A percentile compares a stretch with the other conserved stretches of the same genome.
Evolutionary conservation across 2,888 invertebrate species (phyloP).

Genomic region (Latrodectus elegans): DNA sequence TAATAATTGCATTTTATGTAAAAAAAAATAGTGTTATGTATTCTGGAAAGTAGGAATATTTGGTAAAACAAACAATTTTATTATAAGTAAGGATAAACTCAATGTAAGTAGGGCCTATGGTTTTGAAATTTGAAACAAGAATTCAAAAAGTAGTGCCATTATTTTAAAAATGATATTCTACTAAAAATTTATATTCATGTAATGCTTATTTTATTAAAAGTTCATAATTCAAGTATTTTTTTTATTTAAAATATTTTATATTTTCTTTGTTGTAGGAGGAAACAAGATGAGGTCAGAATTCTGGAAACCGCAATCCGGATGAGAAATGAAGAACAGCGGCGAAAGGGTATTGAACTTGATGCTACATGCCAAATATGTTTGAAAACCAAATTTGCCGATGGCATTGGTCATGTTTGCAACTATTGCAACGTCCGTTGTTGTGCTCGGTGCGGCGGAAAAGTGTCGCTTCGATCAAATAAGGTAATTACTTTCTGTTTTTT

Average conservation of each 20-base stretch:
- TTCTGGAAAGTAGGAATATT: too few relatives aligned
- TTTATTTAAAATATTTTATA: not conserved
- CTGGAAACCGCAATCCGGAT: conserved; percentile 92
- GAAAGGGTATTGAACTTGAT: conserved; percentile 89
- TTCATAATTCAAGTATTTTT: too few relatives aligned
- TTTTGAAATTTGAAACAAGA: too few relatives aligned
- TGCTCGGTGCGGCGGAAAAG: conserved; percentile 98
- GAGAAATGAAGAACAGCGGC: conserved; percentile 77
- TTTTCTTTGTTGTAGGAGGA: conserved; percentile 81
- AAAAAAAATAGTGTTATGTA: too few relatives aligned
- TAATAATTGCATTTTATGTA: too few relatives aligned
- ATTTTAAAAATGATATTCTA: too few relatives aligned
- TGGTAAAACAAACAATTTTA: too few relatives aligned
- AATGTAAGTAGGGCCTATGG: too few relatives aligned
- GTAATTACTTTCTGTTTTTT: conserved; percentile 76
- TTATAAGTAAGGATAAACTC: too few relatives aligned
- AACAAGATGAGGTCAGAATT: conserved; percentile 92
- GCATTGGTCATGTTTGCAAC: conserved; percentile 98
- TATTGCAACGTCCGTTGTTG: conserved; percentile 98
- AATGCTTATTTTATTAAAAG: too few relatives aligned
- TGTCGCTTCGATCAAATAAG: conserved; percentile 94
- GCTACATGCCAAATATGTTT: conserved; percentile 99
- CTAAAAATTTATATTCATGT: too few relatives aligned
- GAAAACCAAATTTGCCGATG: conserved; percentile 99
- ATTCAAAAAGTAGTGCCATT: too few relatives aligned